Percentiles rank a stretch among this genome's conserved stretches.
Evolutionary conservation across 2,888 invertebrate genomes (phyloP).

Genomic region (Mythimna lalbum): DNA sequence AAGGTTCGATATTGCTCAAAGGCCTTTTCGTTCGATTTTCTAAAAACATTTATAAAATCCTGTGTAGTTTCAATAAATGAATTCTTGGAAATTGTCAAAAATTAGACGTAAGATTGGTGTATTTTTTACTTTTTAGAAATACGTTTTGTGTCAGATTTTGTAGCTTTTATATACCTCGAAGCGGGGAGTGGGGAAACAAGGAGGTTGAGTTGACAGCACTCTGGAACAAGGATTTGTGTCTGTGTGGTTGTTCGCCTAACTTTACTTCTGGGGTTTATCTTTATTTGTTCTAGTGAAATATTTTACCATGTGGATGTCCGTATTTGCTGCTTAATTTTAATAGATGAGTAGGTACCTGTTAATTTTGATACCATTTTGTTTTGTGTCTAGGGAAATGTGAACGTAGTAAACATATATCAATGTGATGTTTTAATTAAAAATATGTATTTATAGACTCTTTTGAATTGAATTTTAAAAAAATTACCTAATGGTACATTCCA

Average conservation of each 20-base stretch:
- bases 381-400: too few species aligned
- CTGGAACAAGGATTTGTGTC: conserved; percentile 3
- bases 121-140: neutral
- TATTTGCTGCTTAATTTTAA: neutral
- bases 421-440: too few species aligned
- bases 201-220: neutral
- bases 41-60: conserved; percentile 19
- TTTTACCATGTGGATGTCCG: neutral
- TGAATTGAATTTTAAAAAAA: too few species aligned
- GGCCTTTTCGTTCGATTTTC: neutral
- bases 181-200: too few species aligned
- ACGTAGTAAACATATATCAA: too few species aligned
- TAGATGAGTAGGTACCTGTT: too few species aligned
- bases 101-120: neutral
- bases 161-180: too few species aligned
- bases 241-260: neutral
- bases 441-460: too few species aligned
- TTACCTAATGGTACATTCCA: too few species aligned
- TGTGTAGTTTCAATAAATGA: conserved; percentile 1
- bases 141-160: neutral
- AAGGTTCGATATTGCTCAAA: conserved; percentile 12
- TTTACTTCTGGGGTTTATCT: neutral
- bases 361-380: too few species aligned
- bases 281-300: neutral
- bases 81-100: neutral